These are phyloP conservation scores for Oscheius sp. DNA, from an alignment of 2,888 invertebrate species.

Conservation along the genomic window DNA sequence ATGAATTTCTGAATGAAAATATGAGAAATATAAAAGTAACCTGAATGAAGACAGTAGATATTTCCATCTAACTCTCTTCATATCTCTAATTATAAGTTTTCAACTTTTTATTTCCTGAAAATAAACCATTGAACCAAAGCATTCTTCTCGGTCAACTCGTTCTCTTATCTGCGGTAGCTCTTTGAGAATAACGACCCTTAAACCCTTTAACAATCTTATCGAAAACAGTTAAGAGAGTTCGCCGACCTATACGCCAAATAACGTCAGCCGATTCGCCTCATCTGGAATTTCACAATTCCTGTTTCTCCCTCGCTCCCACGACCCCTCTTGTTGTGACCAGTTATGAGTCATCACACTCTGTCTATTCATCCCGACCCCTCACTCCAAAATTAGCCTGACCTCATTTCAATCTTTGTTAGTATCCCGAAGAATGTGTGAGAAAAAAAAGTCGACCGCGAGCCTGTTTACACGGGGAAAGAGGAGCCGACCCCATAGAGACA, in stretches of 20 bases:
- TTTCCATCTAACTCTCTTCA: no score
- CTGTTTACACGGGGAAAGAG: constrained; percentile 21
- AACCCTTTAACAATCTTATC: background rate
- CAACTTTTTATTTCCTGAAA: no score
- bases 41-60: no score
- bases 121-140: no score
- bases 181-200: no score
- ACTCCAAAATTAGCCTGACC: background rate
- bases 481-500: constrained; percentile 7
- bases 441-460: background rate
- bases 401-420: background rate
- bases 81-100: no score
- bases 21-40: no score
- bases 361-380: background rate
- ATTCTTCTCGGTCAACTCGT: no score
- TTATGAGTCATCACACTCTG: constrained; percentile 4
- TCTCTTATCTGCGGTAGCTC: no score
- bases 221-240: background rate
- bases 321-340: constrained; percentile 8
- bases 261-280: background rate
- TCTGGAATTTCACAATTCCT: constrained; percentile 8
- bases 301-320: constrained; percentile 5
- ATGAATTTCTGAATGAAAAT: no score
- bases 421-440: background rate
- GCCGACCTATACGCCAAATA: background rate